A percentile compares a stretch with the other conserved stretches of the same genome.
phyloP scores from a whole-genome alignment of 2,797 vertebrate genomes.

The Rachycentron canadum region DNA sequence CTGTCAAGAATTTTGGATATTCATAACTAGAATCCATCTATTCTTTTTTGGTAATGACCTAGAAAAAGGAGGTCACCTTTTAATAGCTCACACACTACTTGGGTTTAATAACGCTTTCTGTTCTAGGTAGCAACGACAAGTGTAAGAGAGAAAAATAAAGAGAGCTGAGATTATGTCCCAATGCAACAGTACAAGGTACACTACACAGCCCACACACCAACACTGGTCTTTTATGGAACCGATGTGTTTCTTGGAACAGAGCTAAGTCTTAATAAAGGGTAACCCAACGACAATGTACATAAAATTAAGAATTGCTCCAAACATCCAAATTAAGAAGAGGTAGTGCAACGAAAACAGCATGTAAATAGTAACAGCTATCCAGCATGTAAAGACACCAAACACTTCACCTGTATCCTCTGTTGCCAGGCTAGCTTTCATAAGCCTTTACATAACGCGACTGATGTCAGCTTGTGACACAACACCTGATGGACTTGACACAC shows the following conservation, averaged over 20 bases:
- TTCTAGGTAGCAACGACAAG: constrained; percentile 59
- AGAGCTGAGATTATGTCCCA: constrained; percentile 56
- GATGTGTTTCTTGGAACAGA: constrained; percentile 45
- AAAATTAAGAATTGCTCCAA: constrained; percentile 15
- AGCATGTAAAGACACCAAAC: constrained; percentile 29
- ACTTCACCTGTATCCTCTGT: constrained; percentile 54
- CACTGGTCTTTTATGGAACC: constrained; percentile 32
- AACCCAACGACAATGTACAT: constrained; percentile 18
- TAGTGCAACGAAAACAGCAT: constrained; percentile 9
- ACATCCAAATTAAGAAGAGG: constrained; percentile 10
- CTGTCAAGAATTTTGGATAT: constrained; percentile 81
- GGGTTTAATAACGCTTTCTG: constrained; percentile 72
- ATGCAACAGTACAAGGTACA: constrained; percentile 60
- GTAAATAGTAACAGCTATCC: constrained; percentile 13
- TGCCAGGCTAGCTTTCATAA: constrained; percentile 58
- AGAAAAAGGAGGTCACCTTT: constrained; percentile 87
- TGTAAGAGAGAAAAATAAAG: constrained; percentile 36
- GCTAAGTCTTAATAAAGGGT: constrained; percentile 16
- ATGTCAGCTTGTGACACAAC: constrained; percentile 62
- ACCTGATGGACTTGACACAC: constrained; percentile 52
- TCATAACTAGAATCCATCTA: constrained; percentile 77
- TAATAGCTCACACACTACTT: constrained; percentile 79
- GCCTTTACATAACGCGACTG: constrained; percentile 62
- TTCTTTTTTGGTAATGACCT: constrained; percentile 82
- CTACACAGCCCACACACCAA: constrained; percentile 50